Evolutionary conservation across 2,113 vertebrate species (phyloP), one percentile per base, ranked within the genome.

Genomic region (Excalfactoria chinensis): DNA sequence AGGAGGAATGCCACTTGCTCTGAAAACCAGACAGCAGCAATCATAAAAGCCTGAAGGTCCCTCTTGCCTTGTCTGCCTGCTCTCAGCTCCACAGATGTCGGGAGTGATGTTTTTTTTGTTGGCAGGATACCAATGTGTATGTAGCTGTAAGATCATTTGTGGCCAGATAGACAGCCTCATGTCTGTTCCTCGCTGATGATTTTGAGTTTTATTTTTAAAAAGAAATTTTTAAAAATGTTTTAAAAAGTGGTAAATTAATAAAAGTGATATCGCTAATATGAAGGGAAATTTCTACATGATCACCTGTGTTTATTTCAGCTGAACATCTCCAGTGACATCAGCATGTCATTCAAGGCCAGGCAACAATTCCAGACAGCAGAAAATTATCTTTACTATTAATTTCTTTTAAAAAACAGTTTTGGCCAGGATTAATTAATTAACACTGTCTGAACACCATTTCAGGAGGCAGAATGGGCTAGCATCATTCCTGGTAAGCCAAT

Each of bases 151-250:
- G 30, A 78, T 19, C 19, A 7, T 7, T 7, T 7, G 40, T 37
- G 15, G 2, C 5, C 35, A 35, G 13, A 51, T 16, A 25, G 15
- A 19, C 14, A 82, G 51, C 7, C 7, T 7, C 22, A 28, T 7
- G 6, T 7, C n/a, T 53, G 4, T 25, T 13, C 28, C 22, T 43
- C 0, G 1, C 7, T 46, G 12, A 56, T 55, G 9, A 0, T 0
- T 0, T 2, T 3, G 2, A 60, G 14, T 53, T 80, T 43, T 9
- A 22, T 64, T 55, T 72, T 76, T 41, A 30, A 67, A 55, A 8
- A 13, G 3, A 64, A 5, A 1, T 55, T 30, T 49, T 49, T 81
- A 30, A 81, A 68, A 59, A 16, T 46, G 20, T 10, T 10, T 37
- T 26, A 23, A 66, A 23, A 15, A 19, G 19, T 30, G 3, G 4